Evolutionary conservation across 2,888 invertebrate genomes (phyloP).

Genomic region (Petrophora chlorosata): DNA sequence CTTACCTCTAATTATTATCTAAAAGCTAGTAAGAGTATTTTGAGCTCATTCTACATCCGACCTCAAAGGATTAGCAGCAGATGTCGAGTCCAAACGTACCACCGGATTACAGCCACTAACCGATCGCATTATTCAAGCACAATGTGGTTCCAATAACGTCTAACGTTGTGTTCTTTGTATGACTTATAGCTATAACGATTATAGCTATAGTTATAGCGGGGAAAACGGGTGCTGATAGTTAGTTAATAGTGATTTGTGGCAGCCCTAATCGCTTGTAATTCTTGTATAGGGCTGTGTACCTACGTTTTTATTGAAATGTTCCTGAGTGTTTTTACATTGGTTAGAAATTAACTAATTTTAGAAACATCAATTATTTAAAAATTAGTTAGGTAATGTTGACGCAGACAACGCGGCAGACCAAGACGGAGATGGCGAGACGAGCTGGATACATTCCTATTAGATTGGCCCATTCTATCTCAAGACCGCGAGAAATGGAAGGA

Average conservation of each 20-base stretch:
- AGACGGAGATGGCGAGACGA: too few relatives aligned
- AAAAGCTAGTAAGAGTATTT: too few relatives aligned
- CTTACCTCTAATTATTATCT: too few relatives aligned
- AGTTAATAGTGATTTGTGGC: constrained; percentile 52
- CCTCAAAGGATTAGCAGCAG: constrained; percentile 20
- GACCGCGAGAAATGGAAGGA: too few relatives aligned
- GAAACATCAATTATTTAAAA: too few relatives aligned
- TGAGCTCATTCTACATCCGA: too few relatives aligned
- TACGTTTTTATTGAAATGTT: constrained; percentile 42
- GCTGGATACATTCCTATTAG: too few relatives aligned
- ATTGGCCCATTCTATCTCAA: too few relatives aligned
- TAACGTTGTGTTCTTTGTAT: constrained; percentile 10
- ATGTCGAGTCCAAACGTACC: constrained; percentile 7
- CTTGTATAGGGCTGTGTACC: constrained; percentile 38
- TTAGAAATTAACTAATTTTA: too few relatives aligned
- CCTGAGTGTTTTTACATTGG: neutral
- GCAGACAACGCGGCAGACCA: too few relatives aligned
- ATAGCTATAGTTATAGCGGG: constrained; percentile 39
- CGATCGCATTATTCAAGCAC: constrained; percentile 15
- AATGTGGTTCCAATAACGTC: constrained; percentile 22
- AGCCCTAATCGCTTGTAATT: constrained; percentile 47
- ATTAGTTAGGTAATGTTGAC: too few relatives aligned
- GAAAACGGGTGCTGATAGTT: constrained; percentile 37
- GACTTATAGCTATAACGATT: constrained; percentile 1
- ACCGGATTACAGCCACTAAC: constrained; percentile 15